These are phyloP conservation scores for Chironomus riparius DNA, from an alignment of 2,888 invertebrate species.

Conservation along the genomic window DNA sequence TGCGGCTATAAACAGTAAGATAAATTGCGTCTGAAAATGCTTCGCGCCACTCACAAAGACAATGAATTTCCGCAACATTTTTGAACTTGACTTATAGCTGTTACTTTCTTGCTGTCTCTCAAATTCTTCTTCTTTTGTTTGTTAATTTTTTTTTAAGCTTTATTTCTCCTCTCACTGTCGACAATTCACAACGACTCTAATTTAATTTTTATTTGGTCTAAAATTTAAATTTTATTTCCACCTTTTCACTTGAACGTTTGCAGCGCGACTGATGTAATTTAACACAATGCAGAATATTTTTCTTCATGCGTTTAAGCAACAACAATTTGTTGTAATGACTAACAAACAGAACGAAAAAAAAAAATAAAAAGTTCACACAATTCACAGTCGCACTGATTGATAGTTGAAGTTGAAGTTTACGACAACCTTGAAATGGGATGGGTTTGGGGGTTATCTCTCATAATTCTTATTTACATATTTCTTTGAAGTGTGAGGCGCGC, in stretches of 20 bases:
- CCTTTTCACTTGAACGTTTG: slow-evolving; percentile 15
- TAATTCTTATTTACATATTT: too few relatives aligned
- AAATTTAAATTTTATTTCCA: neutral
- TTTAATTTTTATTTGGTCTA: neutral
- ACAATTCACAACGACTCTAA: neutral
- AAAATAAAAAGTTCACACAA: neutral
- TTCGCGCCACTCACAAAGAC: slow-evolving; percentile 5
- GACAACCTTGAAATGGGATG: slow-evolving; percentile 3
- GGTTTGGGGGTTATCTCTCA: neutral
- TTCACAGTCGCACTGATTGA: neutral
- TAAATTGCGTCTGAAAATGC: neutral
- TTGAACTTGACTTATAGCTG: neutral
- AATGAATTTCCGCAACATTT: slow-evolving; percentile 20
- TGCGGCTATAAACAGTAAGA: neutral
- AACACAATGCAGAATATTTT: slow-evolving; percentile 23
- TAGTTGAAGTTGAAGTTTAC: neutral
- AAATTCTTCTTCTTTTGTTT: neutral
- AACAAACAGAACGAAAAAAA: neutral
- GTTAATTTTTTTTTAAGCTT: neutral
- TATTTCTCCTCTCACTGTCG: neutral
- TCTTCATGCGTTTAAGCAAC: neutral
- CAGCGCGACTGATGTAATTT: slow-evolving; percentile 3
- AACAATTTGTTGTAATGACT: neutral
- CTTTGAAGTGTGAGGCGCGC: neutral
- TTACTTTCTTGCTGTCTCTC: neutral